phyloP scores from a whole-genome alignment of 1,140 invertebrate genomes.

The Tribolium castaneum region DNA sequence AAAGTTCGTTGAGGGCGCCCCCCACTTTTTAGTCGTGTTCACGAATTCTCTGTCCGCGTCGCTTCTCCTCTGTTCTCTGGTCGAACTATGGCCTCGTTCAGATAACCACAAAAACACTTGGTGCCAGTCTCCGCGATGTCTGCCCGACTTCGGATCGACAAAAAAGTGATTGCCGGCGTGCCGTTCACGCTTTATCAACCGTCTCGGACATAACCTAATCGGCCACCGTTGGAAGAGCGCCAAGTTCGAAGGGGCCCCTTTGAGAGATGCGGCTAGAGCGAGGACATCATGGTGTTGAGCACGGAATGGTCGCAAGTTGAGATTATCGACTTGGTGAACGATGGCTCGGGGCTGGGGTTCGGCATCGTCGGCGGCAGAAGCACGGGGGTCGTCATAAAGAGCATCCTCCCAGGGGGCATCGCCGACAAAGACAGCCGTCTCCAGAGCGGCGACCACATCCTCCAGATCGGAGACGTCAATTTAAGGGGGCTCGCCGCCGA shows the following conservation, averaged over 20 bases:
- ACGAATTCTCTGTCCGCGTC: too few relatives aligned
- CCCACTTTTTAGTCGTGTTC: too few relatives aligned
- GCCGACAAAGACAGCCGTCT: constrained; percentile 91
- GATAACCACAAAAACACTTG: constrained; percentile 1
- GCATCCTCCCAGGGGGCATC: constrained; percentile 90
- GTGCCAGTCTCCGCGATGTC: background rate
- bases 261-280: constrained; percentile 4
- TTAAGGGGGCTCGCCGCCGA: constrained; percentile 92
- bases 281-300: constrained; percentile 75
- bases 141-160: background rate
- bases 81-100: background rate
- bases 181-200: background rate
- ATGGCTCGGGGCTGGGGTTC: constrained; percentile 84
- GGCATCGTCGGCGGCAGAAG: constrained; percentile 94
- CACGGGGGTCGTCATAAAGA: constrained; percentile 97
- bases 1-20: too few relatives aligned
- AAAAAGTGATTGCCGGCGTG: background rate
- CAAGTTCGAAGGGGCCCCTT: constrained; percentile 6
- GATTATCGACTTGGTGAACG: constrained; percentile 88
- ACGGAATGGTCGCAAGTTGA: constrained; percentile 94
- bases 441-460: constrained; percentile 92
- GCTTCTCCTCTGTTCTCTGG: too few relatives aligned
- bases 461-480: constrained; percentile 94
- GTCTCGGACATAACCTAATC: constrained; percentile 7
- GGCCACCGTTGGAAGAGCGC: background rate